A percentile compares a stretch with the other conserved stretches of the same genome.
Conservation (phyloP, 2,113 vertebrate genomes). For the Calyptomena viridis region DNA sequence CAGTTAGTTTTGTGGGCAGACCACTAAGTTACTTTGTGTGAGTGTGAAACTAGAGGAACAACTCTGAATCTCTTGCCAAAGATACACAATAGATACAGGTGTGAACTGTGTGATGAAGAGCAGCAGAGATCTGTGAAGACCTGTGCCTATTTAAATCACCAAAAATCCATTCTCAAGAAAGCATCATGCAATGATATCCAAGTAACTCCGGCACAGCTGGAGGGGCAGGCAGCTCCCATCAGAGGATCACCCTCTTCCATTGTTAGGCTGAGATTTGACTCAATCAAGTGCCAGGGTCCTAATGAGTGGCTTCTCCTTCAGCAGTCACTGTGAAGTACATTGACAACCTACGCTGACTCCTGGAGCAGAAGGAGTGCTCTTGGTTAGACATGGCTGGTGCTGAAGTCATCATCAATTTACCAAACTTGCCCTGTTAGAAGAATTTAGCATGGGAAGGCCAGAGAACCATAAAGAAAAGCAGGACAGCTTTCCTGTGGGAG, state of each 20-base stretch:
- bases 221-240: neutral
- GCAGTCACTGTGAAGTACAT: neutral
- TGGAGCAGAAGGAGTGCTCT: neutral
- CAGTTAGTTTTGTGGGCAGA: neutral
- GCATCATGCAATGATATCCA: neutral
- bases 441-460: neutral
- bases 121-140: neutral
- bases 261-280: neutral
- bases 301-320: neutral
- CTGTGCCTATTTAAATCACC: neutral
- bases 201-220: neutral
- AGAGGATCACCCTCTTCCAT: neutral
- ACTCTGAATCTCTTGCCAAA: neutral
- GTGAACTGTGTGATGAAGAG: neutral
- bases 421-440: neutral
- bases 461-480: neutral
- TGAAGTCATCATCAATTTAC: neutral
- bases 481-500: neutral
- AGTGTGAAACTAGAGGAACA: neutral
- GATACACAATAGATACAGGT: neutral
- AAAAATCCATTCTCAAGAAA: neutral
- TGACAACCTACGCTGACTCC: neutral
- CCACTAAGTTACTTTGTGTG: neutral
- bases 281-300: neutral
- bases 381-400: neutral